Percentiles rank a stretch among this genome's conserved stretches.
Conservation (phyloP, 23 tunicate species). For the Botrylloides violaceus region DNA sequence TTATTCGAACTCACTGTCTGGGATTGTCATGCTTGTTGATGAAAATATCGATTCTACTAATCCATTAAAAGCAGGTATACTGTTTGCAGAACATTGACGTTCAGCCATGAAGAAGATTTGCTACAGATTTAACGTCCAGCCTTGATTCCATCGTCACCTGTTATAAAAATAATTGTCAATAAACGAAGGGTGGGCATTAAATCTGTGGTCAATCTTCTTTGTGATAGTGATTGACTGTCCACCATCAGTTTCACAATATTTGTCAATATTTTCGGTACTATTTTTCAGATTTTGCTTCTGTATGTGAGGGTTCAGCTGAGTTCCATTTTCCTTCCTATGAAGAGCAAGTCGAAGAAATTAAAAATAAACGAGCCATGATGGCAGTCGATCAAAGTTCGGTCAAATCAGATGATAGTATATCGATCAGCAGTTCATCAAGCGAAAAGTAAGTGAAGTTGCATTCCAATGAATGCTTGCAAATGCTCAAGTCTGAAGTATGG, state of each 20-base stretch:
- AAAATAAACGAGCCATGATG: neutral
- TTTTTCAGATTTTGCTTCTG: constrained; percentile 47
- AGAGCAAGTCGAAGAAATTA: constrained; percentile 41
- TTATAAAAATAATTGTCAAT: neutral
- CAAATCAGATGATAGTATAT: constrained; percentile 1
- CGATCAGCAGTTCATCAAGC: constrained; percentile 4
- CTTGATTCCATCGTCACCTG: neutral
- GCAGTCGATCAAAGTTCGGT: constrained; percentile 8
- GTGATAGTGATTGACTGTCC: too few species aligned
- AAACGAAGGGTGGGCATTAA: too few species aligned
- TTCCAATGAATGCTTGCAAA: too few species aligned
- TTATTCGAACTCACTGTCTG: constrained; percentile 79
- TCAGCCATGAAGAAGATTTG: too few species aligned
- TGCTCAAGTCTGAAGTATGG: too few species aligned
- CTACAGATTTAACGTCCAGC: too few species aligned
- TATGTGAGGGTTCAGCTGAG: constrained; percentile 76
- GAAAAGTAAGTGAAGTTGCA: neutral
- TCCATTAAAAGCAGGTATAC: constrained; percentile 45
- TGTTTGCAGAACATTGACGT: too few species aligned
- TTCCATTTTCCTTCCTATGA: constrained; percentile 63
- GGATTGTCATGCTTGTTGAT: constrained; percentile 60
- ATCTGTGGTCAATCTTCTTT: too few species aligned
- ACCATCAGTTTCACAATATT: too few species aligned
- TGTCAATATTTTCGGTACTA: too few species aligned
- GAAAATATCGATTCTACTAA: constrained; percentile 22